A percentile compares a stretch with the other conserved stretches of the same genome.
Conservation (phyloP, 2,888 invertebrate species). For the Cheilosia scutellata region DNA sequence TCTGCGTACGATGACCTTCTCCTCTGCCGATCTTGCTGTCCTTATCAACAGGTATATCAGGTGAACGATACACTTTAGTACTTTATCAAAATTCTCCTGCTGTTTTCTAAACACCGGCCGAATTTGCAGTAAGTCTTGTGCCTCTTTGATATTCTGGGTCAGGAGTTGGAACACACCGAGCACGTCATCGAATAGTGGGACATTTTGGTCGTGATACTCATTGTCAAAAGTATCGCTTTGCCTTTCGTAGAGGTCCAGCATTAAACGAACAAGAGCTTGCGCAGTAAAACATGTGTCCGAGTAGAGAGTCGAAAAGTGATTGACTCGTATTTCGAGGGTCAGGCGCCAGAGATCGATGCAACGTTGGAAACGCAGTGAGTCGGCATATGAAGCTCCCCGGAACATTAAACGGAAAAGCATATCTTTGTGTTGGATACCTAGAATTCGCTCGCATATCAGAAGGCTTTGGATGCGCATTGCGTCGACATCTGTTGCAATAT, state of each 20-base stretch:
- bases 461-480: slow-evolving; percentile 94
- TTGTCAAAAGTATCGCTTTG: slow-evolving; percentile 85
- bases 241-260: slow-evolving; percentile 89
- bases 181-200: slow-evolving; percentile 89
- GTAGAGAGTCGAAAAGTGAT: slow-evolving; percentile 90
- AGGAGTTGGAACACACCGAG: slow-evolving; percentile 89
- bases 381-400: slow-evolving; percentile 90
- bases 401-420: slow-evolving; percentile 92
- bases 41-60: slow-evolving; percentile 88
- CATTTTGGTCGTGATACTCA: slow-evolving; percentile 84
- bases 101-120: slow-evolving; percentile 91
- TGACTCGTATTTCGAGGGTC: slow-evolving; percentile 91
- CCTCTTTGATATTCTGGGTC: slow-evolving; percentile 87
- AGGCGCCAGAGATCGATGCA: slow-evolving; percentile 95
- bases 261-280: slow-evolving; percentile 92
- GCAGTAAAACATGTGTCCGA: slow-evolving; percentile 94
- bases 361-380: slow-evolving; percentile 90
- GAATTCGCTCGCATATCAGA: slow-evolving; percentile 93
- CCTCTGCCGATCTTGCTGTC: slow-evolving; percentile 85
- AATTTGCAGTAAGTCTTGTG: slow-evolving; percentile 85
- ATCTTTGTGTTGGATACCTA: slow-evolving; percentile 94
- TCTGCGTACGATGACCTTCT: slow-evolving; percentile 84
- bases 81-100: slow-evolving; percentile 92
- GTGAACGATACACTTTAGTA: slow-evolving; percentile 91
- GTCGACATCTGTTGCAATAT: slow-evolving; percentile 91